phyloP scores from a whole-genome alignment of 2,113 vertebrate genomes.

The Thunnus thynnus region DNA sequence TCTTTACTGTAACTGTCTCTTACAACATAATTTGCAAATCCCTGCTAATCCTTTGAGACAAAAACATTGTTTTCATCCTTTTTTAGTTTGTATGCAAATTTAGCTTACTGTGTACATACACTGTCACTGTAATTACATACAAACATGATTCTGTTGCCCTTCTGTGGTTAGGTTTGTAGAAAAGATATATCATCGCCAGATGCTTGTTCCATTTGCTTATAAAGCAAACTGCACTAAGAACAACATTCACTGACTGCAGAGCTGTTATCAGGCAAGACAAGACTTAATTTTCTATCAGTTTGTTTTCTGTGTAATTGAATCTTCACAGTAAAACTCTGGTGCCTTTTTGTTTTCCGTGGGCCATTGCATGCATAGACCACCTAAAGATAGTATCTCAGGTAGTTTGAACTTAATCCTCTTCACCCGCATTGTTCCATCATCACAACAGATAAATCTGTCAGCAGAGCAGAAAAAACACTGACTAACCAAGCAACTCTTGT shows the following conservation, averaged over 20 bases:
- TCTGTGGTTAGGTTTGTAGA: constrained; percentile 25
- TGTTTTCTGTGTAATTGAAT: constrained; percentile 12
- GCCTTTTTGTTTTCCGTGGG: constrained; percentile 34
- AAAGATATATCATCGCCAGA: constrained; percentile 55
- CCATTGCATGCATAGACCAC: constrained; percentile 44
- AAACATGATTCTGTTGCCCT: constrained; percentile 49
- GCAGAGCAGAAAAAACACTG: constrained; percentile 51
- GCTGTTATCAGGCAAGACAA: constrained; percentile 32
- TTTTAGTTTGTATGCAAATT: constrained; percentile 47
- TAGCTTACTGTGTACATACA: constrained; percentile 35
- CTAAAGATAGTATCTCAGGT: constrained; percentile 52
- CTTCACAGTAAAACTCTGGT: constrained; percentile 4
- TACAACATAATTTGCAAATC: constrained; percentile 19
- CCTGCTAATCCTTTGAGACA: constrained; percentile 21
- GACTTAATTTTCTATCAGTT: neutral
- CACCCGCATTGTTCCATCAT: constrained; percentile 64
- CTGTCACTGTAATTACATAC: constrained; percentile 52
- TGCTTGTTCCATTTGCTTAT: constrained; percentile 39
- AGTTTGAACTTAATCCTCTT: constrained; percentile 65
- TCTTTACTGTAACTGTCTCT: constrained; percentile 50
- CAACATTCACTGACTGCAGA: constrained; percentile 29
- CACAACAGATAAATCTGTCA: constrained; percentile 81
- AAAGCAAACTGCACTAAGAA: constrained; percentile 31
- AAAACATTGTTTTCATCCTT: constrained; percentile 28
- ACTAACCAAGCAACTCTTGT: constrained; percentile 55